These are phyloP conservation scores for Daphoenositta chrysoptera DNA, from an alignment of 2,113 vertebrate species.

Conservation along the genomic window DNA sequence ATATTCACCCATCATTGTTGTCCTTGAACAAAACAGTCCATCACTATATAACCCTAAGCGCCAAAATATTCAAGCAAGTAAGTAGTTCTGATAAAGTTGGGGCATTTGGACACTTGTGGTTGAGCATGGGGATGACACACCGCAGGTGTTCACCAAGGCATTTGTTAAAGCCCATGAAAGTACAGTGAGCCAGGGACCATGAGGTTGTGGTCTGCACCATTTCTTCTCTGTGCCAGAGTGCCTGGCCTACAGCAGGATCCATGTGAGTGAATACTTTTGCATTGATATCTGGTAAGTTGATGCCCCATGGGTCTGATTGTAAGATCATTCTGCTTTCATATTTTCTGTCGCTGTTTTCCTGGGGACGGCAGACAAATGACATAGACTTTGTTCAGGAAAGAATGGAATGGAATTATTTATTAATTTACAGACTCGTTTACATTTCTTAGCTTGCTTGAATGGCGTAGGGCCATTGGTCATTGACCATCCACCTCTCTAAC, in stretches of 20 bases:
- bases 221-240: background rate
- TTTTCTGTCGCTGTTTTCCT: too few relatives aligned
- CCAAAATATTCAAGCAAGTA: background rate
- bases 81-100: background rate
- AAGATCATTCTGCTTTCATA: background rate
- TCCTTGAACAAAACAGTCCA: background rate
- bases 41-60: background rate
- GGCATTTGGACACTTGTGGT: background rate
- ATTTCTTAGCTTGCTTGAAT: too few relatives aligned
- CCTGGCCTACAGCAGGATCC: background rate
- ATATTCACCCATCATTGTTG: background rate
- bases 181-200: background rate
- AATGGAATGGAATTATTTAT: too few relatives aligned
- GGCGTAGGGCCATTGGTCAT: too few relatives aligned
- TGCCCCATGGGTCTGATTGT: background rate
- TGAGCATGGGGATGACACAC: background rate
- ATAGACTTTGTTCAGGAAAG: too few relatives aligned
- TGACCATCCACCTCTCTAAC: too few relatives aligned
- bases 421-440: too few relatives aligned
- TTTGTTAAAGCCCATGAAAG: background rate
- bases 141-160: background rate
- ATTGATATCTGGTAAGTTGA: background rate
- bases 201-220: background rate
- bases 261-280: accelerated
- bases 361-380: too few relatives aligned